Base-by-base conservation (phyloP, 1,140 invertebrate genomes). In the Sycobia sp. region DNA sequence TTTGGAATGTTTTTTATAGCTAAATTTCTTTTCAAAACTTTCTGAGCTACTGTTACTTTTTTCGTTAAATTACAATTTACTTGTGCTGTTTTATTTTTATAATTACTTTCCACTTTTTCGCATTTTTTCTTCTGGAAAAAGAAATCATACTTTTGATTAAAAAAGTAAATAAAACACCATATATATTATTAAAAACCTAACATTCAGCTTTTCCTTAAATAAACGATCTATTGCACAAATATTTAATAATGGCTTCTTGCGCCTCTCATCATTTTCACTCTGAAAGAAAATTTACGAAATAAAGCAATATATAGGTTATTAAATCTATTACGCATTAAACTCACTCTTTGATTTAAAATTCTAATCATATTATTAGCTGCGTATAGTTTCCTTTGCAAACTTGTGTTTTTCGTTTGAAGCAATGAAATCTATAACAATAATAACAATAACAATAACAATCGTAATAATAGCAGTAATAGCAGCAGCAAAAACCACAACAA, bases 361-460 rank as follows among this genome's bases (percentile, higher is more conserved):
- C 55, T 27, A 1, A 58, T 25, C 55, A 58, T 58, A 25, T 58
- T 58, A 25, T 23, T 58, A 2, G 44, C 44, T 7, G 55, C 34
- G 25, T 29, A 20, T 16, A 58, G 8, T 49, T 43, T 58, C 13
- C 10, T n/a, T 16, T 8, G 14, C 13, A 56, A 56, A 22, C 13
- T 11, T 1, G 1, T 20, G 8, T 56, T 56, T 29, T 18, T 13
- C 7, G 32, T 3, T 27, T 16, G 3, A 7, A 55, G 11, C 1
- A 18, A 0, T 3, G 2, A 41, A 7, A 55, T 29, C 53, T 55
- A 41, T 25, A 41, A n/a, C n/a, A n/a, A n/a, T n/a, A n/a, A n/a
- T n/a, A n/a, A n/a, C n/a, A n/a, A n/a, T n/a, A n/a, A n/a, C n/a
- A n/a, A n/a, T n/a, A n/a, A n/a, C n/a, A n/a, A n/a, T n/a, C n/a